phyloP scores from a whole-genome alignment of 2,113 vertebrate species.

The Phoenicopterus ruber region DNA sequence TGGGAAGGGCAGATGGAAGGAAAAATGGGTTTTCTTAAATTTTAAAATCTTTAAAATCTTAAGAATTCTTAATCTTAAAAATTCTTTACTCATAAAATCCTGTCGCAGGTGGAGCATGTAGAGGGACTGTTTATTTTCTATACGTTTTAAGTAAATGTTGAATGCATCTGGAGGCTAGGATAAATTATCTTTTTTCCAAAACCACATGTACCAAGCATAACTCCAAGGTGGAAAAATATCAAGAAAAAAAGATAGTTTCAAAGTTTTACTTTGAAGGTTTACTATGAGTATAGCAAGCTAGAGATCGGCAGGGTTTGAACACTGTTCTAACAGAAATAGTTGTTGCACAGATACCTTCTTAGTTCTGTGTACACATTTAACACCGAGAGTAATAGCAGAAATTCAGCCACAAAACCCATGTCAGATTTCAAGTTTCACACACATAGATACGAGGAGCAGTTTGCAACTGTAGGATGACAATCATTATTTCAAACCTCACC shows the following conservation, averaged over 20 bases:
- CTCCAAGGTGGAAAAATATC: neutral
- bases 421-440: neutral
- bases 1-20: neutral
- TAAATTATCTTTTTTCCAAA: neutral
- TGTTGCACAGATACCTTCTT: neutral
- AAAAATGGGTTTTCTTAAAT: neutral
- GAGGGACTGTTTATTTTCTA: neutral
- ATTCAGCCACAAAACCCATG: accelerated
- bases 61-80: neutral
- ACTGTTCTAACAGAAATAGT: neutral
- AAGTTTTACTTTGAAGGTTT: neutral
- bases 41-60: neutral
- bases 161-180: neutral
- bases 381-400: neutral
- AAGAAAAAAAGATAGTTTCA: neutral
- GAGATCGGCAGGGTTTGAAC: neutral
- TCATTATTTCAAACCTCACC: constrained; percentile 57
- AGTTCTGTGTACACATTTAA: neutral
- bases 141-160: neutral
- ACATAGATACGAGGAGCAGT: accelerated
- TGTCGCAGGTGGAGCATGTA: neutral
- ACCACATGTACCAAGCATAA: neutral
- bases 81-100: neutral
- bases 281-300: neutral
- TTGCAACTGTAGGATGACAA: accelerated